Evolutionary conservation across 2,797 vertebrate genomes (phyloP), one percentile per base, ranked within the genome.

Genomic region (Acipenser ruthenus): DNA sequence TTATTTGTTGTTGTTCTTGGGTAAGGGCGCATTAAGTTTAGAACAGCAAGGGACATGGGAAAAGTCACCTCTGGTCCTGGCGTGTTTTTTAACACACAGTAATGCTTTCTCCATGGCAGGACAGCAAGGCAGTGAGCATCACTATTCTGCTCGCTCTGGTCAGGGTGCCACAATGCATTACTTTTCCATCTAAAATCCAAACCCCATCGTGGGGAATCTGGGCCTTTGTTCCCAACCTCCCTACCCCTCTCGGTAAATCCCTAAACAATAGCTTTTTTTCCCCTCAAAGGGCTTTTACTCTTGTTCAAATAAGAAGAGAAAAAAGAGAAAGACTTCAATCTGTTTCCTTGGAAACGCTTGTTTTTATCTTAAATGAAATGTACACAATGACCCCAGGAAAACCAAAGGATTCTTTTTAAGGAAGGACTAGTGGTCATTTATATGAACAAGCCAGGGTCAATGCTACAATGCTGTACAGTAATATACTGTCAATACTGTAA

Each of bases 321-420:
- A 37, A 37, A 37, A 37, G 37, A 37, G 37, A 37, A 37, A 37
- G 55, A 7, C 55, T 58, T 58, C 12, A 58, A 1, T 8, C 68
- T n/a, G 65, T 66, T 64, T 15, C 49, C 60, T 47, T 50, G 65
- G 68, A 69, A 49, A 69, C 68, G 9, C 10, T 37, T 50, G 59
- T 7, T 60, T 60, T 62, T 65, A 56, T n/a, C 55, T 64, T 18
- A 70, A 67, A 67, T 64, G 15, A 58, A 63, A 63, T 15, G 23
- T 56, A 53, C 51, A 18, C 49, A 52, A 67, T 60, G 61, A 67
- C 48, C 50, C 49, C 7, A 50, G 61, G 15, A 52, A 4, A 37
- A 37, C 37, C 37, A 37, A 37, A 37, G 37, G 37, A 37, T 37
- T 37, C 37, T 37, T 37, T 37, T 37, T 37, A 37, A 37, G 37